phyloP scores from a whole-genome alignment of 2,888 invertebrate genomes.

The Notodonta ziczac region DNA sequence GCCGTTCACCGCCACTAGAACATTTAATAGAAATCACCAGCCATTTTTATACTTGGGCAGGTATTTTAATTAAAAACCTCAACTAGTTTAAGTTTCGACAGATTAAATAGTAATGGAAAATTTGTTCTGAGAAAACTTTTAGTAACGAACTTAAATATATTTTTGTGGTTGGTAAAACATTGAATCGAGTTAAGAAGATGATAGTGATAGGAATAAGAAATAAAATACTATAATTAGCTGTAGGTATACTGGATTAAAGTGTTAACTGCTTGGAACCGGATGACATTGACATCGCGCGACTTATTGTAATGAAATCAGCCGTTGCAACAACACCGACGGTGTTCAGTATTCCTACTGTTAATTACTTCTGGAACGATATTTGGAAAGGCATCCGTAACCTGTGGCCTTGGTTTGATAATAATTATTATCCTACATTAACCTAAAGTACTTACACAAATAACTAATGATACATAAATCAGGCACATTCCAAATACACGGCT shows the following conservation, averaged over 20 bases:
- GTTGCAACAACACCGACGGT: background rate
- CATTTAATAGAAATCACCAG: conserved; percentile 1
- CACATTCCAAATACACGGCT: too few relatives aligned
- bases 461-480: too few relatives aligned
- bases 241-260: background rate
- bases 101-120: background rate
- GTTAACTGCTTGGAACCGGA: background rate
- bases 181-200: too few relatives aligned
- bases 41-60: conserved; percentile 1
- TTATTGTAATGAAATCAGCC: background rate
- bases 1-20: background rate
- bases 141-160: background rate
- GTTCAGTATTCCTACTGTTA: background rate
- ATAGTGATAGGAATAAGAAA: background rate
- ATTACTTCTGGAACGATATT: background rate
- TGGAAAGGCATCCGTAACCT: too few relatives aligned
- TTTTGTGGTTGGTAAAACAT: background rate
- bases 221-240: background rate
- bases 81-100: background rate
- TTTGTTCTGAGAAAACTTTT: background rate
- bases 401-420: too few relatives aligned
- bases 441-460: too few relatives aligned
- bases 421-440: too few relatives aligned
- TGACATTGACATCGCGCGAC: background rate
- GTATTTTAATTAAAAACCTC: conserved; percentile 1